Conservation (phyloP, 2,797 vertebrate genomes). For the Platalea minor region DNA sequence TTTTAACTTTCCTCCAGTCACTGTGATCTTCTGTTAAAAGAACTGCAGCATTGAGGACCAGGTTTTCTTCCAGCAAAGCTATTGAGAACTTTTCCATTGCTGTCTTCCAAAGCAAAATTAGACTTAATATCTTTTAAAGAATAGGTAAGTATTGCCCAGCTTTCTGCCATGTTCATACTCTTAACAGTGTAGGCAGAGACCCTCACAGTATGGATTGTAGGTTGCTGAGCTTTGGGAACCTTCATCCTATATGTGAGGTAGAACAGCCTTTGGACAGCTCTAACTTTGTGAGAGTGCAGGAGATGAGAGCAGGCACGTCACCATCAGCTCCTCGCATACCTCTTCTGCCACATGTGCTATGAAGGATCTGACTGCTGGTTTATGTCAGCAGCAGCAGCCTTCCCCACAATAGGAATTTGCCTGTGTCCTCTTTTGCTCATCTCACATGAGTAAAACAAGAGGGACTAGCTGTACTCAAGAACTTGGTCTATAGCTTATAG, state of each 20-base stretch:
- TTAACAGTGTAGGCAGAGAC: neutral
- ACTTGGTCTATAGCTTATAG: neutral
- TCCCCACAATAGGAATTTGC: neutral
- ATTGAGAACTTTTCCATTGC: constrained; percentile 35
- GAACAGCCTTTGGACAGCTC: neutral
- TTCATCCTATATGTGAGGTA: neutral
- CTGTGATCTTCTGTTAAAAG: neutral
- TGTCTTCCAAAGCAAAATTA: constrained; percentile 37
- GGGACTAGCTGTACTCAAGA: neutral
- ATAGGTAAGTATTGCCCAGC: neutral
- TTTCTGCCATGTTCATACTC: neutral
- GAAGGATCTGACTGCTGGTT: neutral
- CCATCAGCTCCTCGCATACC: accelerated
- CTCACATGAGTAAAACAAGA: neutral
- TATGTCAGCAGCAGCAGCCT: neutral
- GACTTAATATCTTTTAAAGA: constrained; percentile 10
- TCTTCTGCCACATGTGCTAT: neutral
- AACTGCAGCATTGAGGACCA: neutral
- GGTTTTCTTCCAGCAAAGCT: constrained; percentile 24
- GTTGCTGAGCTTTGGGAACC: neutral
- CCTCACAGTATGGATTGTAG: neutral
- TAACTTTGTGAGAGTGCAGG: neutral
- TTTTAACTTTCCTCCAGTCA: neutral
- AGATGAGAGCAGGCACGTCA: neutral
- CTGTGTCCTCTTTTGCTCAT: neutral